Percentiles rank a stretch among this genome's conserved stretches.
Evolutionary conservation across 2,797 vertebrate genomes (phyloP).

Genomic region (Catostomus latipinnis): DNA sequence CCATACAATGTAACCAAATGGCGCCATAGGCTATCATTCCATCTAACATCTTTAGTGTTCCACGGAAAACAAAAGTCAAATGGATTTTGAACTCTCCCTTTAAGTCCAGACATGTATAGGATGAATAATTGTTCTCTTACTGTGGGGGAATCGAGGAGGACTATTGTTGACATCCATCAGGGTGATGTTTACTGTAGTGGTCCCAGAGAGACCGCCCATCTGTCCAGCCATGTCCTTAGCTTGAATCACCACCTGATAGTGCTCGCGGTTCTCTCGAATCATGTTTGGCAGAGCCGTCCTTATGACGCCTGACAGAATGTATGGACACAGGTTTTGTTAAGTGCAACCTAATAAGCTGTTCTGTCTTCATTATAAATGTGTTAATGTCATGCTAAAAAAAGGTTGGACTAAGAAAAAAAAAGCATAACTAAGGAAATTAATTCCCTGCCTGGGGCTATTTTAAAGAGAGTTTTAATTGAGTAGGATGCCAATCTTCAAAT

Average conservation of each 20-base stretch:
- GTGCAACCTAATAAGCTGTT: conserved; percentile 20
- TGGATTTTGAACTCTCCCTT: background rate
- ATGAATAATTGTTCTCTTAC: conserved; percentile 73
- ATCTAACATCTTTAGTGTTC: too few relatives aligned
- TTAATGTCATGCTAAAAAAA: conserved; percentile 34
- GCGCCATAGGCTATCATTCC: too few relatives aligned
- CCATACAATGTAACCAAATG: too few relatives aligned
- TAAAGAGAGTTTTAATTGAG: conserved; percentile 42
- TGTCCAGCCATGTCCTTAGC: conserved; percentile 99
- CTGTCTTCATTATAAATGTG: conserved; percentile 29
- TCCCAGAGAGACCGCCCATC: conserved; percentile 95
- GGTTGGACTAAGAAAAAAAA: background rate
- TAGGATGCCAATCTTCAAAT: conserved; percentile 38
- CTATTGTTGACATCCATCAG: conserved; percentile 95
- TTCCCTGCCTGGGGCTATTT: conserved; percentile 36
- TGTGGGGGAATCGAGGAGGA: conserved; percentile 93
- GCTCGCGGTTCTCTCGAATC: conserved; percentile 93
- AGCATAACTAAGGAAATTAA: conserved; percentile 26
- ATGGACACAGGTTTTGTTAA: conserved; percentile 11
- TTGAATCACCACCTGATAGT: conserved; percentile 97
- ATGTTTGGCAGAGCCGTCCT: conserved; percentile 94
- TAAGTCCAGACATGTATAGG: background rate
- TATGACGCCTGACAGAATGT: conserved; percentile 84
- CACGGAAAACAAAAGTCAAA: too few relatives aligned
- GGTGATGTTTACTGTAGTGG: conserved; percentile 92